phyloP scores from a whole-genome alignment of 2,113 vertebrate genomes.

The Cavia porcellus region DNA sequence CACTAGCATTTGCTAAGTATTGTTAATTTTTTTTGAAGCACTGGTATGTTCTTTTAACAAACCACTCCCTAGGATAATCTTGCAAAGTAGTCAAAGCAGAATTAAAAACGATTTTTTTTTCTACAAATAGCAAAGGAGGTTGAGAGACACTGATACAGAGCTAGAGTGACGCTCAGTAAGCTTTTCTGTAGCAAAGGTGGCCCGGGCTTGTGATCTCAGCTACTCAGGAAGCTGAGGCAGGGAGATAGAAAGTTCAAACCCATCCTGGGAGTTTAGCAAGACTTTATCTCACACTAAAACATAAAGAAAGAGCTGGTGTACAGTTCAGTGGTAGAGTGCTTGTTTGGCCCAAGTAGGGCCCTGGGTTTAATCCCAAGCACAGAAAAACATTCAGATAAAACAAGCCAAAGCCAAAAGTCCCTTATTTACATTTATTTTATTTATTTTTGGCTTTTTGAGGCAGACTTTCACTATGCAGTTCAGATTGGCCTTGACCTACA shows the following conservation, averaged over 20 bases:
- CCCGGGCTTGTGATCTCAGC: background rate
- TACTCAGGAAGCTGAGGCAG: background rate
- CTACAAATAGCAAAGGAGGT: background rate
- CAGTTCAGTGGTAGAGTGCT: background rate
- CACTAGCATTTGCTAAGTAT: background rate
- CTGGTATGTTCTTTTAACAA: background rate
- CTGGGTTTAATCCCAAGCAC: background rate
- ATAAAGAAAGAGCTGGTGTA: background rate
- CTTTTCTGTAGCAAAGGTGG: background rate
- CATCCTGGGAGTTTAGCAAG: background rate
- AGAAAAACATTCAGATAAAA: background rate
- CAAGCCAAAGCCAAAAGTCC: background rate
- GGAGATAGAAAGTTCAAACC: background rate
- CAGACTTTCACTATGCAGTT: background rate
- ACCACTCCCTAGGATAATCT: background rate
- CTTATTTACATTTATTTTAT: background rate
- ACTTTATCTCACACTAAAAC: background rate
- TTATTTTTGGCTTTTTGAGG: background rate
- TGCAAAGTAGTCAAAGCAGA: background rate
- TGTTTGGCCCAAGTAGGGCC: background rate
- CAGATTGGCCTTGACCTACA: background rate
- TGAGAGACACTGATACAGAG: background rate
- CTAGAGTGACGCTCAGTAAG: background rate
- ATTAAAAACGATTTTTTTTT: background rate
- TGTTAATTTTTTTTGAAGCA: slow-evolving; percentile 8